Base-by-base conservation (phyloP, 2,113 vertebrate species). In the Dunckerocampus dactyliophorus region DNA sequence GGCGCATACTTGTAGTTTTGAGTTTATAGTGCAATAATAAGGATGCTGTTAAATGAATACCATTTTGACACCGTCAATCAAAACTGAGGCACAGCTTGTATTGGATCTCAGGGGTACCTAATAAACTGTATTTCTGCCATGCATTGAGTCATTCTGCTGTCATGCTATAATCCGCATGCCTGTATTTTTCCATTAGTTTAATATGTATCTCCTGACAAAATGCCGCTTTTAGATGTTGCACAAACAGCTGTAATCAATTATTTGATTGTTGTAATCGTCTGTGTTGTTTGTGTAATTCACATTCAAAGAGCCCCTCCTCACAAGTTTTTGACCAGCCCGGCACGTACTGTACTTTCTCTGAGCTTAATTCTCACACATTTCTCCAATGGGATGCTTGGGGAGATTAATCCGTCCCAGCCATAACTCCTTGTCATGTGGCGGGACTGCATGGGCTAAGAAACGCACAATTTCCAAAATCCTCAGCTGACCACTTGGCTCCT, bases 341-440 rank as follows among this genome's bases (percentile, higher is more conserved):
- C 59, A 77, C 63, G 74, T 72, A 66, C 65, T 79, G 73, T 70
- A 72, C 74, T 63, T 50, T 42, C 65, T 34, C 39, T n/a, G 19
- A n/a, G 51, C 71, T 77, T 81, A 85, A 79, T 83, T 62, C 43
- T 79, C 54, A 88, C 60, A 67, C 64, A 65, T 67, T 73, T 61
- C 77, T 76, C 72, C 49, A 66, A 82, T 79, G 14, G 24, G 71
- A 84, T 65, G 70, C 85, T 86, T 74, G 43, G 65, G 59, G 57
- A 78, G 71, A 71, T 82, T 89, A 89, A 90, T 91, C 89, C 73
- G 64, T 79, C 67, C 73, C 76, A 76, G 79, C 71, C 65, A 57
- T 65, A 76, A 84, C 72, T 73, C 79, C 74, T 58, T 67, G 73
- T 86, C 83, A 88, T 81, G 83, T 86, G 88, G 67, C 22, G 22